Evolutionary conservation across 2,888 invertebrate species (phyloP), one percentile per base, ranked within the genome.

Genomic region (Caenorhabditis afra): DNA sequence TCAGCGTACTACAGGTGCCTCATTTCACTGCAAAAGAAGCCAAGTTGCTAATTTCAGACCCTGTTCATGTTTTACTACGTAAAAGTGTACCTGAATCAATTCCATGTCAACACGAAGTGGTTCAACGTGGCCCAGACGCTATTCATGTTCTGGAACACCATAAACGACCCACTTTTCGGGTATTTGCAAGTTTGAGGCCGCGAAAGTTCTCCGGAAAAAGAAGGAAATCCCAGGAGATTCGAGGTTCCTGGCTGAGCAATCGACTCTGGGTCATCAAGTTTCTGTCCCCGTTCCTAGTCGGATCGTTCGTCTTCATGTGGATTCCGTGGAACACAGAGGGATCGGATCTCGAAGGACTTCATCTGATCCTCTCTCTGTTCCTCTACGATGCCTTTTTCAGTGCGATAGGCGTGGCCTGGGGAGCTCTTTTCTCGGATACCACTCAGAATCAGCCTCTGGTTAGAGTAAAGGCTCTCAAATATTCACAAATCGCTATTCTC

Each of bases 81-180:
- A 3, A 91, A 91, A 83, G 88, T 90, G 12, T 92, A 91, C 77
- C 85, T 92, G 37, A 90, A 91, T 82, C 73, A 87, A 20, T 92
- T 91, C 85, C 89, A 91, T 65, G 90, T 92, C 45, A 85, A 89
- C 58, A 89, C 91, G 53, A 81, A 77, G n/a, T 92, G 91, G 91
- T 92, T 92, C 84, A 91, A 91, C 47, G 44, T 90, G 3, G 87
- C 91, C 0, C 91, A 92, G 81, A 84, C 83, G 11, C 83, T 92
- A 8, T 91, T 91, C 79, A 85, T 91, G 86, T 70, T 92, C 7
- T 92, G 92, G 92, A 92, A 92, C 81, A 91, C 92, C 0, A 79
- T 92, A 23, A 92, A 92, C 78, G 92, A 92, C 74, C 92, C 92
- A 0, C 78, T 92, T 45, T 92, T 92, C 82, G 92, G 91, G 10